Evolutionary conservation across 2,797 vertebrate species (phyloP).

Genomic region (Danio jaintianensis): DNA sequence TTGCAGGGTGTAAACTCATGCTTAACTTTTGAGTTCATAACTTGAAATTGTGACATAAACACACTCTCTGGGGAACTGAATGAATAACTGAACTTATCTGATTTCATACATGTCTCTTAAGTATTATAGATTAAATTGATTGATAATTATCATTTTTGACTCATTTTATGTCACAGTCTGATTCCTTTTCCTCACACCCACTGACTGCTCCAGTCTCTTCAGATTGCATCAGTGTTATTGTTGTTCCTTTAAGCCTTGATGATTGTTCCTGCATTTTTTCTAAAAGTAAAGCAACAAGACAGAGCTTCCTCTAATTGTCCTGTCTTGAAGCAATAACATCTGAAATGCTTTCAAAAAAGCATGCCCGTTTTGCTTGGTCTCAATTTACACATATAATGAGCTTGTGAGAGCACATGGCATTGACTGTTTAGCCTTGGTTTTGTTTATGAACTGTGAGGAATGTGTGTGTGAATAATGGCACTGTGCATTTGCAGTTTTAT

Average conservation of each 20-base stretch:
- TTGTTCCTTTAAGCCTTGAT: slow-evolving; percentile 51
- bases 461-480: not conserved
- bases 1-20: no score
- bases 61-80: no score
- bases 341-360: slow-evolving; percentile 24
- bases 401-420: slow-evolving; percentile 8
- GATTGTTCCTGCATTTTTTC: slow-evolving; percentile 68
- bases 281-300: slow-evolving; percentile 59
- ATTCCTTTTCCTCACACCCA: slow-evolving; percentile 7
- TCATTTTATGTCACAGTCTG: not conserved
- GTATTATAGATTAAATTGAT: no score
- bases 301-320: slow-evolving; percentile 76
- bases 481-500: not conserved
- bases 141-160: no score
- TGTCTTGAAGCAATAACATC: slow-evolving; percentile 17
- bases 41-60: no score
- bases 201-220: not conserved
- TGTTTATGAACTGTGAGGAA: slow-evolving; percentile 17
- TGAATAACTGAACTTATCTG: no score
- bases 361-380: not conserved
- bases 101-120: no score
- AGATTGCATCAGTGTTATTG: slow-evolving; percentile 44
- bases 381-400: slow-evolving; percentile 6
- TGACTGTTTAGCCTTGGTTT: slow-evolving; percentile 11
- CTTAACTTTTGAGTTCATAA: no score